Conservation (phyloP, 2,113 vertebrate genomes). For the Azemiops feae region DNA sequence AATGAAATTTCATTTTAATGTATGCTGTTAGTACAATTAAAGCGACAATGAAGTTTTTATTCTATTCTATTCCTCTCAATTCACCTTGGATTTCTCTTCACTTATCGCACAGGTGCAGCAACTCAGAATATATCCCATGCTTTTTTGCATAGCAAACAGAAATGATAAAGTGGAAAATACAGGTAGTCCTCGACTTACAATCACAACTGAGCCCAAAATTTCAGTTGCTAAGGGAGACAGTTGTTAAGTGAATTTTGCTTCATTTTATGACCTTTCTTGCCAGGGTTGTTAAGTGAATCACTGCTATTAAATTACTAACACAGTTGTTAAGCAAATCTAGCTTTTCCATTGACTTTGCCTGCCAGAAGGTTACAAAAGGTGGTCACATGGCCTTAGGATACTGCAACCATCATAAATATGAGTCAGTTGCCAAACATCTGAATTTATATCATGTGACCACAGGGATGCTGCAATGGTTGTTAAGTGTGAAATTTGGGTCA, state of each 20-base stretch:
- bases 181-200: too few species aligned
- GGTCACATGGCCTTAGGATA: neutral
- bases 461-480: neutral
- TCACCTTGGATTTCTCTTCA: neutral
- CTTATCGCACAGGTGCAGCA: neutral
- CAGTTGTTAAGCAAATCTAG: too few species aligned
- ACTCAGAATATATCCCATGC: neutral
- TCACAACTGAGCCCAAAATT: too few species aligned
- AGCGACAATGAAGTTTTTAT: too few species aligned
- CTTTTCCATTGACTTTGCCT: neutral
- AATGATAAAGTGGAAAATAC: neutral
- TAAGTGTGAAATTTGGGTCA: neutral
- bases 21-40: too few species aligned
- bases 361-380: neutral
- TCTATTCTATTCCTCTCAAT: neutral
- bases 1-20: too few species aligned
- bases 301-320: too few species aligned
- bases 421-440: neutral
- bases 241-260: too few species aligned
- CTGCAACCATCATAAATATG: neutral
- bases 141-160: neutral
- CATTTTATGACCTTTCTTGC: too few species aligned
- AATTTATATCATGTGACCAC: neutral
- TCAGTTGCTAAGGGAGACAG: too few species aligned
- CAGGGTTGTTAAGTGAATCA: too few species aligned